These are phyloP conservation scores for Micropoecilia bifurca DNA, from an alignment of 2,797 vertebrate species.

Conservation along the genomic window DNA sequence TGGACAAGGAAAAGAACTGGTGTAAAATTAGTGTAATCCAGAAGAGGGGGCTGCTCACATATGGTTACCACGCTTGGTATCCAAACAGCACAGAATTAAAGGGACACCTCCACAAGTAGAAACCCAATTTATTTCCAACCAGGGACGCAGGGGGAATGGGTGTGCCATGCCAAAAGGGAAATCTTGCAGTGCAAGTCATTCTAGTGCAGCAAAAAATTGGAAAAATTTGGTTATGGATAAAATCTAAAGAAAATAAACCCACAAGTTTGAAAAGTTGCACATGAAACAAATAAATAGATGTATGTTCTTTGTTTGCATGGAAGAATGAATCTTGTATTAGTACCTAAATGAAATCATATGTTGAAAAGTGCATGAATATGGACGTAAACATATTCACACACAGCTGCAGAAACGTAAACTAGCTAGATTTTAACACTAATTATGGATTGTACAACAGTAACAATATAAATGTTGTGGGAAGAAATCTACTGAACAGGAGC, in stretches of 20 bases:
- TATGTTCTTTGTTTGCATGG: constrained; percentile 38
- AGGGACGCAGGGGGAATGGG: constrained; percentile 39
- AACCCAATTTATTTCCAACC: constrained; percentile 30
- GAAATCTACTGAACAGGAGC: neutral
- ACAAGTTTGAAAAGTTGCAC: neutral
- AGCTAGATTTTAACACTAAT: neutral
- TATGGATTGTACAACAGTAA: neutral
- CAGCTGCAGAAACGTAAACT: neutral
- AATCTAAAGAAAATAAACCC: too few relatives aligned
- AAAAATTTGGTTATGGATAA: neutral
- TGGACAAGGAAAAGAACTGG: neutral
- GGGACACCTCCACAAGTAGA: constrained; percentile 20
- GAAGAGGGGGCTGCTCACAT: constrained; percentile 51
- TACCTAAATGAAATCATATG: constrained; percentile 65
- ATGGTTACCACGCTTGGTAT: neutral
- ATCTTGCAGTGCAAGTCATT: neutral
- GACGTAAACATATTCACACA: constrained; percentile 23
- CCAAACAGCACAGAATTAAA: neutral
- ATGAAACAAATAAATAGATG: neutral
- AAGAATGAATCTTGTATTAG: constrained; percentile 57
- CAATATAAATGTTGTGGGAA: neutral
- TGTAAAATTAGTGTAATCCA: constrained; percentile 19
- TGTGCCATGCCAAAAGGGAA: constrained; percentile 21
- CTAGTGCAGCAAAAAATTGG: neutral
- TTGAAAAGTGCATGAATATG: constrained; percentile 37